Evolutionary conservation across 2,113 vertebrate species (phyloP).

Genomic region (zebrafish (Danio rerio)): DNA sequence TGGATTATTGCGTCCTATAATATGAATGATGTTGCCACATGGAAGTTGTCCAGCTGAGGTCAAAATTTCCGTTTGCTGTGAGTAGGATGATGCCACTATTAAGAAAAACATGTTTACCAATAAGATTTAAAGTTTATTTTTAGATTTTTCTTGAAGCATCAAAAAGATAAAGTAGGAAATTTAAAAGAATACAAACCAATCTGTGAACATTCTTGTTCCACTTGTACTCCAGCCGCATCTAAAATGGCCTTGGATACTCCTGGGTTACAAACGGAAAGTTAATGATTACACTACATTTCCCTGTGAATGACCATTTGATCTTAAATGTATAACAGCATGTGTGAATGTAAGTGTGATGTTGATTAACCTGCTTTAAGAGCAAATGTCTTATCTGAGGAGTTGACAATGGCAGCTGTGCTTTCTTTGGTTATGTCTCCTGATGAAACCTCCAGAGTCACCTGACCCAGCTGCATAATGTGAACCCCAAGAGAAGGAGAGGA

Average conservation of each 20-base stretch:
- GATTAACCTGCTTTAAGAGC: slow-evolving; percentile 78
- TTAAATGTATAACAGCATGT: not conserved
- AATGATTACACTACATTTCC: not conserved
- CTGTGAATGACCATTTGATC: not conserved
- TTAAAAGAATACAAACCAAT: slow-evolving; percentile 72
- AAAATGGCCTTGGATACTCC: slow-evolving; percentile 90
- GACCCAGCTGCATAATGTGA: slow-evolving; percentile 79
- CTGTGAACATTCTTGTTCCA: slow-evolving; percentile 72
- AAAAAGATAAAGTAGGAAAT: not conserved
- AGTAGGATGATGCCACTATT: slow-evolving; percentile 61
- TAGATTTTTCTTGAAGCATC: not conserved
- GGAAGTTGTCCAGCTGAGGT: slow-evolving; percentile 78
- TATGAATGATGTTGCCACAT: slow-evolving; percentile 74
- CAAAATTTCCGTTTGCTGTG: slow-evolving; percentile 66
- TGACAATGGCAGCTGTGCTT: slow-evolving; percentile 85
- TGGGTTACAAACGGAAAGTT: slow-evolving; percentile 56
- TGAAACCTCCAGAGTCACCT: slow-evolving; percentile 76
- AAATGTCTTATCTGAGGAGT: slow-evolving; percentile 78
- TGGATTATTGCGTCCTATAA: slow-evolving; percentile 63
- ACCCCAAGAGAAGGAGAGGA: slow-evolving; percentile 64
- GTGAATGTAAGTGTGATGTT: not conserved
- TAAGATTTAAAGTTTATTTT: not conserved
- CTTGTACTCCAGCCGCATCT: slow-evolving; percentile 77
- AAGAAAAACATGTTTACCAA: not conserved
- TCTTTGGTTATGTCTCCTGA: slow-evolving; percentile 88